Percentiles rank a stretch among this genome's conserved stretches.
phyloP scores from a whole-genome alignment of 2,113 vertebrate species.

The Sapayoa aenigma region DNA sequence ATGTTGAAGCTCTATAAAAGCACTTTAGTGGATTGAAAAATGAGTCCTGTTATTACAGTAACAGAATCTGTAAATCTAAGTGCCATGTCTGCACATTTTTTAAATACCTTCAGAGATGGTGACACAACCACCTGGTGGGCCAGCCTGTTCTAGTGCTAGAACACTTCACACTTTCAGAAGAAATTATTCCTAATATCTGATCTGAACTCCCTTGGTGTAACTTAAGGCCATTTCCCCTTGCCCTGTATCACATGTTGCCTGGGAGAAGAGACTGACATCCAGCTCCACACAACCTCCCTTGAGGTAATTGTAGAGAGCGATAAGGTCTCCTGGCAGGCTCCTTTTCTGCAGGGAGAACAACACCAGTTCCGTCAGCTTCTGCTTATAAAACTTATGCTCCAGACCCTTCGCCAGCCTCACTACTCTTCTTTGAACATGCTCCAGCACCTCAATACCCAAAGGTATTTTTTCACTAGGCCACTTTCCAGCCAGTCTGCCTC shows the following conservation, averaged over 20 bases:
- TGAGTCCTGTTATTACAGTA: background rate
- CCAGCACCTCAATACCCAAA: background rate
- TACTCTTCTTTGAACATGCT: background rate
- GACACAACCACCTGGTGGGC: too few relatives aligned
- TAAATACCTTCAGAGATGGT: too few relatives aligned
- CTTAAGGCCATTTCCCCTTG: background rate
- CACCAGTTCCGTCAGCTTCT: background rate
- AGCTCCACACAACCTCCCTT: background rate
- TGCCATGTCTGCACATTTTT: too few relatives aligned
- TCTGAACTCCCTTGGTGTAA: background rate
- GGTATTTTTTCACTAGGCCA: background rate
- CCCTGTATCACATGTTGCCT: background rate
- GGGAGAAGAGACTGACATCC: background rate
- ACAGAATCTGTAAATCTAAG: background rate
- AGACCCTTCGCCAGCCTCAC: background rate
- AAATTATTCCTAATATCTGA: background rate
- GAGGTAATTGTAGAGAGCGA: rapidly evolving
- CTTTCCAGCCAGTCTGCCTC: background rate
- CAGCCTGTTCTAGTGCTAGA: background rate
- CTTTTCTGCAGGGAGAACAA: background rate
- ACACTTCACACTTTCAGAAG: background rate
- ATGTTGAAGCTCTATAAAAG: background rate
- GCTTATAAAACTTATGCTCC: background rate
- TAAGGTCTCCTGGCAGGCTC: background rate
- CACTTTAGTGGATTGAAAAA: background rate